These are phyloP conservation scores for Spilosoma lubricipeda DNA, from an alignment of 2,888 invertebrate genomes.

Conservation along the genomic window DNA sequence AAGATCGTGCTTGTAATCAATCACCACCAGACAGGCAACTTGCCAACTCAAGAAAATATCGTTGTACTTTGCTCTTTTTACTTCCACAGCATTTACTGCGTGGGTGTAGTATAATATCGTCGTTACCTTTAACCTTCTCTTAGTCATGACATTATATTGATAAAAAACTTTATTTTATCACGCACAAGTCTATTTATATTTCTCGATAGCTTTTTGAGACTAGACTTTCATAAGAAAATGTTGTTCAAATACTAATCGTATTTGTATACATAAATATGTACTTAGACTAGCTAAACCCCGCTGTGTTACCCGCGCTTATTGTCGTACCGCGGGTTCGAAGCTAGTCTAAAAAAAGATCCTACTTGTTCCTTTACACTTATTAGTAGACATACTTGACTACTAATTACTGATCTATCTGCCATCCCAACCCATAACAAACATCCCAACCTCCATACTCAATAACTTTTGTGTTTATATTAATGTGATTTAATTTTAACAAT, in stretches of 20 bases:
- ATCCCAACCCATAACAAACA: no score
- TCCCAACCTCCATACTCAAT: no score
- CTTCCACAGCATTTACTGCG: not conserved
- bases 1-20: not conserved
- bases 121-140: not conserved
- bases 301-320: no score
- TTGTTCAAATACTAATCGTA: no score
- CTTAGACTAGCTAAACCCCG: no score
- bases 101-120: not conserved
- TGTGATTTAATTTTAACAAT: not conserved
- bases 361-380: no score
- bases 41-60: not conserved
- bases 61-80: not conserved
- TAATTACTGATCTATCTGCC: no score
- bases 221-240: slow-evolving; percentile 29
- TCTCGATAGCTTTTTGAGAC: slow-evolving; percentile 6
- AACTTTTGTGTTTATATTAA: no score
- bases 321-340: no score
- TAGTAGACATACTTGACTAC: no score
- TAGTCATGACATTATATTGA: slow-evolving; percentile 4
- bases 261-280: no score
- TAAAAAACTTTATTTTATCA: slow-evolving; percentile 9
- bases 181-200: slow-evolving; percentile 18
- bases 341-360: no score
- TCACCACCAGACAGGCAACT: not conserved